Percentiles rank a stretch among this genome's conserved stretches.
phyloP scores from a whole-genome alignment of 2,113 vertebrate species.

The Glaucidium brasilianum region DNA sequence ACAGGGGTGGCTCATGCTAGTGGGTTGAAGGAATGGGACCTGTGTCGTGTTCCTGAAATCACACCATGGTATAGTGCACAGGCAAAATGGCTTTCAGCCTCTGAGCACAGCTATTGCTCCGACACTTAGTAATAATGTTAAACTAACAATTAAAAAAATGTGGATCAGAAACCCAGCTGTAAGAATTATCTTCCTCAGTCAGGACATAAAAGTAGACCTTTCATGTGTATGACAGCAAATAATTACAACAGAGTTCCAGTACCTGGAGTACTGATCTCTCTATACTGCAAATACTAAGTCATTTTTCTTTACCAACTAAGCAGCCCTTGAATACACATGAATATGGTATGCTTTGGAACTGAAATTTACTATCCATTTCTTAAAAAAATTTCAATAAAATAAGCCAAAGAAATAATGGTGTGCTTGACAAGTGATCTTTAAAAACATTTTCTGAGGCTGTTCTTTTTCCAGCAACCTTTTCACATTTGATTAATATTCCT shows the following conservation, averaged over 20 bases:
- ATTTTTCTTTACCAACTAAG: background rate
- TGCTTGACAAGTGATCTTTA: slow-evolving; percentile 35
- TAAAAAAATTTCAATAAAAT: background rate
- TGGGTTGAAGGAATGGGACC: background rate
- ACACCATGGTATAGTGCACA: accelerated
- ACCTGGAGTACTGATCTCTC: background rate
- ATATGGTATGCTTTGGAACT: background rate
- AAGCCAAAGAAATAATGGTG: slow-evolving; percentile 11
- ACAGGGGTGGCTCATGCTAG: accelerated
- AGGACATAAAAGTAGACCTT: background rate
- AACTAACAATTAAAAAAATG: background rate
- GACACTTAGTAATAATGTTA: background rate
- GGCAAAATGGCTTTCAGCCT: background rate
- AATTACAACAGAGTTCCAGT: background rate
- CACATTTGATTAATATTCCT: slow-evolving; percentile 56
- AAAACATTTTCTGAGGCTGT: slow-evolving; percentile 44
- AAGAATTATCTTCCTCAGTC: background rate
- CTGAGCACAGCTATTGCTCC: background rate
- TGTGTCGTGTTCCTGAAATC: accelerated
- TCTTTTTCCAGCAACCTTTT: slow-evolving; percentile 49
- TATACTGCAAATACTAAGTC: background rate
- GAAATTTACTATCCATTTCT: slow-evolving; percentile 33
- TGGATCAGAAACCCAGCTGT: background rate
- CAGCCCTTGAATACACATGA: background rate
- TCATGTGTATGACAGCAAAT: background rate